Base-by-base conservation (phyloP, 2,888 invertebrate genomes). In the Furcula furcula region DNA sequence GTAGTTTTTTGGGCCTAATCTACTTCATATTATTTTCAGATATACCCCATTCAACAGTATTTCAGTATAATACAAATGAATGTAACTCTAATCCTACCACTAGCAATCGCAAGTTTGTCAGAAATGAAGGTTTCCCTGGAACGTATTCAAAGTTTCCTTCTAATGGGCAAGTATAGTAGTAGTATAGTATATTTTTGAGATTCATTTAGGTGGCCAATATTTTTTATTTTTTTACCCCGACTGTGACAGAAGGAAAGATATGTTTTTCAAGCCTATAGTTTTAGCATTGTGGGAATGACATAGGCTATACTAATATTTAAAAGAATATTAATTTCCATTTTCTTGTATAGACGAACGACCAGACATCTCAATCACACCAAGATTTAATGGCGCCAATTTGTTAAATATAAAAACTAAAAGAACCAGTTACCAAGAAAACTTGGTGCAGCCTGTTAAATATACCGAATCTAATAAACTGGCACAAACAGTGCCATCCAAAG, bases 41-140 rank as follows among this genome's bases (percentile, higher is more conserved):
- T 90, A 32, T 92, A 91, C 45, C 90, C 91, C 1, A 81, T 91
- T 46, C 91, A 91, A 33, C 91, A 91, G 49, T 92, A 90, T 61
- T 90, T 90, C 36, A 85, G 89, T 40, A 82, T 90, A 19, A 78
- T 92, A 9, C 91, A 91, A 63, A 68, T 83, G 13, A 91, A 90
- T 26, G 76, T 92, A 53, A 91, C 91, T 3, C 72, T 91, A 55
- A 86, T 90, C 21, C 79, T 90, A 49, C 92, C 90, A 6, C 60
- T 88, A 45, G 92, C 89, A 4, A 78, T 92, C 1, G 84, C 91
- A 0, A 76, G 83, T 49, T 67, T 90, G 1, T 91, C 92, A 0
- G 92, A 93, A 62, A 83, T 91, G 62, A 62, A 86, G 16, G 90
- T 92, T 0, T 90, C 92, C 0, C 62, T 92, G 21, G 85, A 89